Conservation (phyloP, 2,888 invertebrate species). For the Plebejus anna region DNA sequence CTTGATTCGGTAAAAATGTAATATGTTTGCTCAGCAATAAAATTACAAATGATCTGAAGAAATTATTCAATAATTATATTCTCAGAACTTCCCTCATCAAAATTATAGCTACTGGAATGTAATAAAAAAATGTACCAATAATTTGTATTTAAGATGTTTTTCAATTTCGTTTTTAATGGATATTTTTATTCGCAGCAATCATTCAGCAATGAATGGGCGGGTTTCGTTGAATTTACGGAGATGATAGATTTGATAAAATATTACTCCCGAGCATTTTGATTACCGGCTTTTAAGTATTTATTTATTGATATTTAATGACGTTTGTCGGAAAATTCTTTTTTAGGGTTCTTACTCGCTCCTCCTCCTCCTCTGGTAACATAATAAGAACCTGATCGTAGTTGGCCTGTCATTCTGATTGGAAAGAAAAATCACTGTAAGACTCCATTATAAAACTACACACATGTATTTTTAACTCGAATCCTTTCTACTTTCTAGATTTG, state of each 20-base stretch:
- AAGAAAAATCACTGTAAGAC: too few species aligned
- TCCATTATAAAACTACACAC: not conserved
- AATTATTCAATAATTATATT: too few species aligned
- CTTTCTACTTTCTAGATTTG: not conserved
- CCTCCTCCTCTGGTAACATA: too few species aligned
- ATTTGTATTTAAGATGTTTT: slow-evolving; percentile 3
- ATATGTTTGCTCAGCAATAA: too few species aligned
- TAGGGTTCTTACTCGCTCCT: not conserved
- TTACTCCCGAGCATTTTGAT: not conserved
- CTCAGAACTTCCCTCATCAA: too few species aligned
- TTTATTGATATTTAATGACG: not conserved
- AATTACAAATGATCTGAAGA: too few species aligned
- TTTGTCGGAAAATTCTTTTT: not conserved
- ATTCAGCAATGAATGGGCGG: slow-evolving; percentile 11
- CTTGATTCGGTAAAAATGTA: too few species aligned
- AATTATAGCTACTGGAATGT: not conserved
- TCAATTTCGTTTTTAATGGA: not conserved
- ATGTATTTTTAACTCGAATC: not conserved
- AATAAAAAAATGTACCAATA: not conserved
- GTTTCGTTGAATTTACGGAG: not conserved
- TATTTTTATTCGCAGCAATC: slow-evolving; percentile 15
- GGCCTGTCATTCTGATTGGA: too few species aligned
- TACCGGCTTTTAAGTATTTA: not conserved
- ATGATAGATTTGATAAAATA: slow-evolving; percentile 9
- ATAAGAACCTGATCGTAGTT: too few species aligned